Conservation (phyloP, 2,797 vertebrate species). For the Gambelia wislizenii region DNA sequence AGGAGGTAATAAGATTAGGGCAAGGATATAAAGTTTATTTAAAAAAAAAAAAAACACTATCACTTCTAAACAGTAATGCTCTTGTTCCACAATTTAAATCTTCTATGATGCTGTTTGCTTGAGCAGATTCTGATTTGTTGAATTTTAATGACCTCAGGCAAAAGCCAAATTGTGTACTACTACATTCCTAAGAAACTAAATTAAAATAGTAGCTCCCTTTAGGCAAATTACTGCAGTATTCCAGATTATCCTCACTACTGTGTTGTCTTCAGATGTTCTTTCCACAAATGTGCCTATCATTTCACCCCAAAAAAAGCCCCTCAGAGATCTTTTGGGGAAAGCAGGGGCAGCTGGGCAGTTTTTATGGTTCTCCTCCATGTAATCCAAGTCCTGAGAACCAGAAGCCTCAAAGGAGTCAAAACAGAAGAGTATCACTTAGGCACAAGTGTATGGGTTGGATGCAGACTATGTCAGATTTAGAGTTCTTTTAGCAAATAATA, state of each 20-base stretch:
- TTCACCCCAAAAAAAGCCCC: not conserved
- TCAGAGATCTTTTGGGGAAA: not conserved
- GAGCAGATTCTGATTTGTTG: constrained; percentile 27
- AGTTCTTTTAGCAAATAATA: too few species aligned
- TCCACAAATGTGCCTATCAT: constrained; percentile 1
- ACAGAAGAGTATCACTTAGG: not conserved
- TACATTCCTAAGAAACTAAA: constrained; percentile 14
- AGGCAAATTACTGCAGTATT: constrained; percentile 37
- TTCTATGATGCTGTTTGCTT: constrained; percentile 37
- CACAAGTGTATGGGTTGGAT: not conserved
- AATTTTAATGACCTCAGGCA: constrained; percentile 41
- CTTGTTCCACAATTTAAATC: constrained; percentile 37
- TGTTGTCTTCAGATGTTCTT: not conserved
- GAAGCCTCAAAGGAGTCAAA: not conserved
- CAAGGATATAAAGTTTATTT: not conserved
- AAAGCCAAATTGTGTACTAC: constrained; percentile 21
- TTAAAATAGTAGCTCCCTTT: constrained; percentile 31
- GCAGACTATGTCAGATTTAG: not conserved
- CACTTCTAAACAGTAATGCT: constrained; percentile 8
- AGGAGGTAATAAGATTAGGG: not conserved
- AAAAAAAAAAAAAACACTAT: too few species aligned
- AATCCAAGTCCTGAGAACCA: not conserved
- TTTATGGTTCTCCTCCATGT: not conserved
- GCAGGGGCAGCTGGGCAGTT: not conserved
- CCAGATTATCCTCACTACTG: constrained; percentile 9